Evolutionary conservation across 2,888 invertebrate genomes (phyloP).

Genomic region (Myopa tessellatipennis): DNA sequence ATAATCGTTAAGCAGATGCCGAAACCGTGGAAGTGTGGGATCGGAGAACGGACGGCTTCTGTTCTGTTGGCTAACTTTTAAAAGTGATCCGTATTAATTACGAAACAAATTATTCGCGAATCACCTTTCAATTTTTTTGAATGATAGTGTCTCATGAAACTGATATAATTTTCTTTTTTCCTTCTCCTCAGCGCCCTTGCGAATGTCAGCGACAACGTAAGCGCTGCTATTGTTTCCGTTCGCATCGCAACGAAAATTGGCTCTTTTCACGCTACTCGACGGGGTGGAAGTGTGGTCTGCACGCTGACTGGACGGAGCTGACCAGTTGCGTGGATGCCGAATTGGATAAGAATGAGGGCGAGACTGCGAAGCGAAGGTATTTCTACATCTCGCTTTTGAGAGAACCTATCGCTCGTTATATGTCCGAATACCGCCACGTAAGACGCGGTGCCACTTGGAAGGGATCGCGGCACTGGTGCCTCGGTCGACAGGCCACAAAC

Average conservation of each 20-base stretch:
- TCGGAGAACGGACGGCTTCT: too few relatives aligned
- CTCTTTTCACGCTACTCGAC: constrained; percentile 97
- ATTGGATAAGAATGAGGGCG: constrained; percentile 90
- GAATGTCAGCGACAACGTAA: constrained; percentile 90
- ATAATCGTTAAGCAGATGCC: not conserved
- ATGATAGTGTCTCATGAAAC: not conserved
- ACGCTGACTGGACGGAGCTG: constrained; percentile 98
- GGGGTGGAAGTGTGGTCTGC: constrained; percentile 98
- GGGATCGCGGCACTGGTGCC: constrained; percentile 80
- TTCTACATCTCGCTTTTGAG: constrained; percentile 96
- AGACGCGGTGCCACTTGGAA: constrained; percentile 97
- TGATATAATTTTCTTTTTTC: not conserved
- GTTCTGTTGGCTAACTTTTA: not conserved
- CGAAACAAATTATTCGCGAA: not conserved
- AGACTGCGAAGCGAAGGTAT: constrained; percentile 84
- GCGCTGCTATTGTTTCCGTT: constrained; percentile 91
- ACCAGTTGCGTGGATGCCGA: constrained; percentile 91
- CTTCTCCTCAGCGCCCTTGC: constrained; percentile 80
- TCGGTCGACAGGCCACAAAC: constrained; percentile 80
- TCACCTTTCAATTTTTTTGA: not conserved
- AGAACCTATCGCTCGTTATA: constrained; percentile 91
- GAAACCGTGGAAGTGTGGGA: too few relatives aligned
- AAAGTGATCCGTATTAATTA: constrained; percentile 12
- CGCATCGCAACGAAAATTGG: constrained; percentile 95
- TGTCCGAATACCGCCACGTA: constrained; percentile 97